Base-by-base conservation (phyloP, 1,140 invertebrate species). In the Pseudachorutes palmiensis region DNA sequence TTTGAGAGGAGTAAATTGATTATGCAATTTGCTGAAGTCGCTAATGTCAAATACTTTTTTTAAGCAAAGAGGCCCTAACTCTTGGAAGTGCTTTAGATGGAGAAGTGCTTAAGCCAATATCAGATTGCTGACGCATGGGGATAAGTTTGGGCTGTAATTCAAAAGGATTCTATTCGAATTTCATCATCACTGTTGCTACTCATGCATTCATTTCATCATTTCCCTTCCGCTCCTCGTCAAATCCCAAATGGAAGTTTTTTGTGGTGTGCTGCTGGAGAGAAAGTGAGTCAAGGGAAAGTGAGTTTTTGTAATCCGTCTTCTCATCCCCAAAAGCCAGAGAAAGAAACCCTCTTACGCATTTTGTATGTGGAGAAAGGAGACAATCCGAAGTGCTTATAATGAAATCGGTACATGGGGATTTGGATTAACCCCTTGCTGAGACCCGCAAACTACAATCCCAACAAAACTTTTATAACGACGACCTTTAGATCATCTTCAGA, bases 351-450 rank as follows among this genome's bases (percentile, higher is more conserved):
- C n/a, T n/a, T n/a, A n/a, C n/a, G n/a, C n/a, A n/a, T n/a, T n/a
- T n/a, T 14, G 51, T 16, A 26, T 9, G 12, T 5, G 51, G 24
- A 55, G 51, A 55, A 55, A 55, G 51, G 51, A 55, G 51, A 24
- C 12, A 55, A 55, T 55, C 14, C 14, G 9, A 5, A 26, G 30
- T 60, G 58, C 58, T 60, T 60, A 60, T 60, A 60, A 60, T 60
- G 58, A 60, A 60, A 60, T 60, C 26, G 58, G 26, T 29, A 60
- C 58, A 60, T 60, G 58, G 58, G 58, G 58, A 60, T 60, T 60
- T 60, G 58, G 58, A 60, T 60, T 60, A 60, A 60, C 58, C 58
- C 58, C 58, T 60, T 60, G 26, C 58, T 31, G 30, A 28, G 58
- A 24, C 36, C 36, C 36, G 9, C n/a, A n/a, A n/a, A n/a, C n/a